A percentile compares a stretch with the other conserved stretches of the same genome.
phyloP scores from a whole-genome alignment of 2,113 vertebrate species.

The Syrmaticus mikado region DNA sequence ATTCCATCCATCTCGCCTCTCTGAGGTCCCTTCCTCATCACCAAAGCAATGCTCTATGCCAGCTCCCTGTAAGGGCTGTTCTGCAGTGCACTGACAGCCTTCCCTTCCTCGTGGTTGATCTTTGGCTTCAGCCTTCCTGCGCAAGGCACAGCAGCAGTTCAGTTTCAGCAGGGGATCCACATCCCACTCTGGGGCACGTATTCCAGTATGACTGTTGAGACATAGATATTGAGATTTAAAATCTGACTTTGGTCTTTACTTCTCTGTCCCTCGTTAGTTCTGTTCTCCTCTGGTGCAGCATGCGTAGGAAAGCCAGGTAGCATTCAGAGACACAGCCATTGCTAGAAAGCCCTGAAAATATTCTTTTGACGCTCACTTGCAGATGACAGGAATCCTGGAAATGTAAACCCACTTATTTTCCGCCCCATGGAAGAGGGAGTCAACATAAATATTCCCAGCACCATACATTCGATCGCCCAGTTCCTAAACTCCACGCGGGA shows the following conservation, averaged over 20 bases:
- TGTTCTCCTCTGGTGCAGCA: background rate
- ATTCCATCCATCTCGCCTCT: background rate
- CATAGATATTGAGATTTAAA: background rate
- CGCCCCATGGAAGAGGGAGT: constrained; percentile 89
- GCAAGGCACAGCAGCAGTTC: background rate
- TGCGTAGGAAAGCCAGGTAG: background rate
- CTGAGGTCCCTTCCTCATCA: background rate
- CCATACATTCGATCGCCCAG: constrained; percentile 86
- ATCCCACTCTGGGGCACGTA: background rate
- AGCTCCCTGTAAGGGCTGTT: background rate
- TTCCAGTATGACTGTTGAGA: background rate
- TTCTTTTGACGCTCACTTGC: constrained; percentile 96
- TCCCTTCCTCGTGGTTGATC: background rate
- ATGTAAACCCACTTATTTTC: constrained; percentile 85
- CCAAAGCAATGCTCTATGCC: background rate
- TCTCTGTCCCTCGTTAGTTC: background rate
- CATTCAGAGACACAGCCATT: background rate
- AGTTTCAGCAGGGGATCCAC: background rate
- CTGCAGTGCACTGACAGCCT: background rate
- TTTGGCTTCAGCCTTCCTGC: background rate
- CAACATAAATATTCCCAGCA: constrained; percentile 87
- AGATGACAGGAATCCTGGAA: constrained; percentile 87
- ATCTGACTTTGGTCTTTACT: background rate
- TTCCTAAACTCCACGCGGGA: constrained; percentile 89
- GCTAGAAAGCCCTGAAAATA: constrained; percentile 81